Evolutionary conservation across 2,888 invertebrate genomes (phyloP), one percentile per base, ranked within the genome.

Genomic region (Rhagophthalmus giganteus): DNA sequence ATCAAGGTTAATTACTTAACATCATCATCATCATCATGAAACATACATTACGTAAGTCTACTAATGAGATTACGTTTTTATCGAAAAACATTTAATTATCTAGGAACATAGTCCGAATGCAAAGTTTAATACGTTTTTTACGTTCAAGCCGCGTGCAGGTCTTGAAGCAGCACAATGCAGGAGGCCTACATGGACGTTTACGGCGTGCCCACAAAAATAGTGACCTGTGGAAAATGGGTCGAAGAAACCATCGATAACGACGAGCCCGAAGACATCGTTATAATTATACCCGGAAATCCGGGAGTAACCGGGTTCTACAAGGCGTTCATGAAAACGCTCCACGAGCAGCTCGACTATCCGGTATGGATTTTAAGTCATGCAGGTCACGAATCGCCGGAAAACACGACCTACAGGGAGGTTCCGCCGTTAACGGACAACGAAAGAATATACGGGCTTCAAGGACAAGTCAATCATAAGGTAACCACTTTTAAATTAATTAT

Each of bases 211-310:
- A 90, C 89, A 0, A 84, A 85, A 62, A 72, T 94, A 6, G 73
- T 88, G 42, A 84, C 85, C 2, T 87, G 83, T 78, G 92, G 89
- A 10, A 78, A 79, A 53, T 83, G 83, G 81, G 75, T 85, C 12
- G 82, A 86, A 62, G 86, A 88, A 58, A 67, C 74, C 1, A 78
- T 82, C 34, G 68, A 74, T 44, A 65, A 76, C 20, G 70, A 77
- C 10, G 79, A 79, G 14, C 54, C 40, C 2, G 76, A 81, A 55
- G 82, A 87, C 70, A 69, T 93, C 6, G 82, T 91, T 30, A 63
- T 94, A 31, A 81, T 87, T 55, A 83, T 94, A 56, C 85, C 91
- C 14, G 94, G 95, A 16, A 95, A 95, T 78, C 95, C 95, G 5
- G 95, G 95, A 1, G 69, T 93, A 13, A 82, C 88, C 0, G 84